Evolutionary conservation across 2,888 invertebrate species (phyloP).

Genomic region (Digitonthophagus gazella): DNA sequence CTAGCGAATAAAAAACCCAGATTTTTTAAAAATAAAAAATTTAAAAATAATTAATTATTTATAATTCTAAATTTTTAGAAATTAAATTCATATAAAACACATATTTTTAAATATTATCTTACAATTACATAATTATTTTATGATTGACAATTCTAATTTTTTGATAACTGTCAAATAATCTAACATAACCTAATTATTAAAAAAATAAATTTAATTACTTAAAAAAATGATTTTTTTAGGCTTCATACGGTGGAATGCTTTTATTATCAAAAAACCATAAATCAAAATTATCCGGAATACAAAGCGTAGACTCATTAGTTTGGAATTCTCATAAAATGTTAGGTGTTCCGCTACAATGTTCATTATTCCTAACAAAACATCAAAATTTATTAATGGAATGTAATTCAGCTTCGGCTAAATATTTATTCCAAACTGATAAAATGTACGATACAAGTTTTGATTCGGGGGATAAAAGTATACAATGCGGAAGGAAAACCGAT

Average conservation of each 20-base stretch:
- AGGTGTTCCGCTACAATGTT: conserved; percentile 77
- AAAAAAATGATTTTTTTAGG: conserved; percentile 55
- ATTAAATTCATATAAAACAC: no score
- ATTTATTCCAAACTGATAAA: conserved; percentile 82
- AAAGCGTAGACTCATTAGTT: conserved; percentile 72
- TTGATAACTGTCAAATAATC: no score
- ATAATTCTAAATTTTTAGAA: no score
- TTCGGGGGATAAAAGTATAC: conserved; percentile 83
- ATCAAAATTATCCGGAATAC: conserved; percentile 62
- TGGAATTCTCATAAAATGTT: conserved; percentile 89
- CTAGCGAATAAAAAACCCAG: no score
- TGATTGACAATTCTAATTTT: no score
- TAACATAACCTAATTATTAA: no score
- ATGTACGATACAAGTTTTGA: conserved; percentile 79
- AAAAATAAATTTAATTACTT: neutral
- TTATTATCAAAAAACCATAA: conserved; percentile 66
- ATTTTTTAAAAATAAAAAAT: no score
- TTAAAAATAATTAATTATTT: no score
- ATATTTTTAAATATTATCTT: no score
- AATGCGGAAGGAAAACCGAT: conserved; percentile 91
- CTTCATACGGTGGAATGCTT: conserved; percentile 76
- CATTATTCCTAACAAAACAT: conserved; percentile 64
- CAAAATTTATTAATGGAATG: conserved; percentile 61
- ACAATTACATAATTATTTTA: no score
- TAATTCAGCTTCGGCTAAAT: conserved; percentile 71